Evolutionary conservation across 2,797 vertebrate species (phyloP).

Genomic region (Sus cebifrons): DNA sequence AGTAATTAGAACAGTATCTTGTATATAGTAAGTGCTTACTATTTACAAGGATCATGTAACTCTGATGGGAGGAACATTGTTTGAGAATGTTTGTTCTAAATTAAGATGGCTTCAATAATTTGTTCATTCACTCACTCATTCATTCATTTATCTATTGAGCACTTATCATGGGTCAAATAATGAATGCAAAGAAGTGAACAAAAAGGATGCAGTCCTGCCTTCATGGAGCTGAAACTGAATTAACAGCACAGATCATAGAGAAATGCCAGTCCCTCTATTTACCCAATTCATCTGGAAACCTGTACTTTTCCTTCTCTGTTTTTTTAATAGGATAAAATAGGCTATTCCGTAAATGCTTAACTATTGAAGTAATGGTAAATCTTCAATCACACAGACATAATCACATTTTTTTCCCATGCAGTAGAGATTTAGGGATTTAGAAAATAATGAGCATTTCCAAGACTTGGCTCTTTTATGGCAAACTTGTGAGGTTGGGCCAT

Average conservation of each 20-base stretch:
- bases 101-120: neutral
- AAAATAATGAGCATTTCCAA: neutral
- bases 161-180: neutral
- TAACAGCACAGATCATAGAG: neutral
- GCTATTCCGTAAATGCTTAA: neutral
- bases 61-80: neutral
- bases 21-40: neutral
- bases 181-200: neutral
- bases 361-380: neutral
- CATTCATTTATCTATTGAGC: neutral
- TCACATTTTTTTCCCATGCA: neutral
- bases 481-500: neutral
- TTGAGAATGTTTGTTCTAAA: neutral
- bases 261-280: too few species aligned
- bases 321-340: neutral
- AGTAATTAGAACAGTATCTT: slow-evolving; percentile 8
- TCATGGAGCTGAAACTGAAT: neutral
- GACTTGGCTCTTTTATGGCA: neutral
- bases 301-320: neutral
- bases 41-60: neutral
- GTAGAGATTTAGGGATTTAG: neutral
- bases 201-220: neutral
- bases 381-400: neutral
- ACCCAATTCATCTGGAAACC: neutral
- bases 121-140: neutral